Conservation (phyloP, 2,888 invertebrate species). For the Opisthograptis luteolata region DNA sequence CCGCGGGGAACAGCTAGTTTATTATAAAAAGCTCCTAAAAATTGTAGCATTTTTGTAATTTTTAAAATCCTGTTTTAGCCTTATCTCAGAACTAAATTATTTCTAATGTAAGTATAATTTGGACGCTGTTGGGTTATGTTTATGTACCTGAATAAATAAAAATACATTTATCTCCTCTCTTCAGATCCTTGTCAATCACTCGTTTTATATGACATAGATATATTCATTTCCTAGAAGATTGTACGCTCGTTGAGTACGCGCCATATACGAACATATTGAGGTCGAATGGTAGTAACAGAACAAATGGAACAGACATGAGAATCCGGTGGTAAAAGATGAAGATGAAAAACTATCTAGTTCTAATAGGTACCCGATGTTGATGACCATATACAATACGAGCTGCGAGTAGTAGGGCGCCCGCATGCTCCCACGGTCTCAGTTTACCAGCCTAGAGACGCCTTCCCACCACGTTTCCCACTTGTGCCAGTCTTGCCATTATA, state of each 20-base stretch:
- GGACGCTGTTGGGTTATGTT: no score
- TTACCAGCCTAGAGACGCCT: conserved; percentile 49
- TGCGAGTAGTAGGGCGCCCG: conserved; percentile 47
- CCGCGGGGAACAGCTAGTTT: no score
- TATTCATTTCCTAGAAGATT: conserved; percentile 9
- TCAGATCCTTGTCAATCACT: not conserved
- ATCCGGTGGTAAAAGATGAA: no score
- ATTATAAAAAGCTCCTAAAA: no score
- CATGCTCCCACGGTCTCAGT: conserved; percentile 75
- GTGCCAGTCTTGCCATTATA: conserved; percentile 57
- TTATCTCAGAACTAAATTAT: no score
- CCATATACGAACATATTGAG: conserved; percentile 18
- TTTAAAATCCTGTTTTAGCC: no score
- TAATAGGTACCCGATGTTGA: conserved; percentile 6
- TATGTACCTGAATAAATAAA: no score
- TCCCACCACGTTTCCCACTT: conserved; percentile 53
- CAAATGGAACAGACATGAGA: no score
- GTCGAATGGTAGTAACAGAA: conserved; percentile 6
- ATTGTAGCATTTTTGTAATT: no score
- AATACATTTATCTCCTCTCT: no score
- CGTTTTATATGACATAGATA: not conserved
- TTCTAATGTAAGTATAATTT: no score
- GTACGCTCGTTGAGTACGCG: not conserved
- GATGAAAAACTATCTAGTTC: conserved; percentile 18
- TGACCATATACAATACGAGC: conserved; percentile 29